Base-by-base conservation (phyloP, 2,888 invertebrate species). In the Yponomeuta malinellus region DNA sequence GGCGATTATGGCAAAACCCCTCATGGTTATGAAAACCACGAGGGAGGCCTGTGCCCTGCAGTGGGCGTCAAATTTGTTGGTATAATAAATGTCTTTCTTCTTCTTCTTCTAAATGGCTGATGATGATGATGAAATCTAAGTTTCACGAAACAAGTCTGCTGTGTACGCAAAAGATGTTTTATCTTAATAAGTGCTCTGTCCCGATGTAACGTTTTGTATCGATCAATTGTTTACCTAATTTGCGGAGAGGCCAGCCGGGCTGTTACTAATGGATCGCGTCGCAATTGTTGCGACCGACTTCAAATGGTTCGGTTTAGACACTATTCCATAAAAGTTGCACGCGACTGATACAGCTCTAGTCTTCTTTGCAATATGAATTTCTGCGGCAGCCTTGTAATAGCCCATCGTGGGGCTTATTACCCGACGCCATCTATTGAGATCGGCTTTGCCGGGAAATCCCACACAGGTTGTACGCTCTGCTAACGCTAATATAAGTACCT, bases 341-440 rank as follows among this genome's bases (percentile, higher is more conserved):
- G 79, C 80, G 71, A 78, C 81, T 79, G 83, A 86, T 87, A 85
- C 82, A 78, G 63, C 76, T 74, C 78, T 82, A 84, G 83, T 82
- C 81, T 81, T 75, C 80, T 77, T 76, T 77, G 74, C 82, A 83
- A 84, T 86, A 86, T 85, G 89, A 88, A 88, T 88, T 86, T 89
- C 85, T 85, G 85, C 77, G 82, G 81, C 78, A 84, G 80, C 78
- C 77, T 77, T 80, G 84, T 91, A 91, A 91, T 91, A 90, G 90
- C 84, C 90, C 87, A 87, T 88, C 87, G 84, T 80, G 81, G 87
- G 89, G 91, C 90, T 90, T 91, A 91, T 91, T 91, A 90, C 87
- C 81, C 81, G 85, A 81, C 88, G 85, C 89, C 86, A 89, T 88
- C 90, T 87, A 91, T 92, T 90, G 92, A 91, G 87, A 85, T 83